These are phyloP conservation scores for Sarcophaga rosellei DNA, from an alignment of 2,888 invertebrate species.

Conservation along the genomic window DNA sequence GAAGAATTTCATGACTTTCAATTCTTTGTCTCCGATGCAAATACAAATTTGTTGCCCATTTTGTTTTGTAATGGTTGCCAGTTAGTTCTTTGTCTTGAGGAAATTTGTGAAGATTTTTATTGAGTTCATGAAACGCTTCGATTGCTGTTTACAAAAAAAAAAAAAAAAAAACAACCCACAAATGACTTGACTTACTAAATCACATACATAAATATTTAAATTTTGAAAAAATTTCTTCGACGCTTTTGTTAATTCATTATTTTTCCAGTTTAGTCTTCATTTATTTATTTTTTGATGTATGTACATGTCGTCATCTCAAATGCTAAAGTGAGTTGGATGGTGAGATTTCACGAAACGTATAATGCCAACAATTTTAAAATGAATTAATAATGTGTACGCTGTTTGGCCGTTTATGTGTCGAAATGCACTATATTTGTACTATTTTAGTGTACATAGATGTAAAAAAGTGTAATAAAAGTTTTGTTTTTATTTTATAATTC, in stretches of 20 bases:
- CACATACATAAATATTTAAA: neutral
- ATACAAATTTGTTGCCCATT: neutral
- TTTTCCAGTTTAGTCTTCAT: neutral
- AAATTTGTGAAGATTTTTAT: conserved; percentile 16
- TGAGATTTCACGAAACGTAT: too few relatives aligned
- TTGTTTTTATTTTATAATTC: neutral
- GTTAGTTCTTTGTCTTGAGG: conserved; percentile 18
- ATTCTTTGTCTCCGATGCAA: conserved; percentile 2
- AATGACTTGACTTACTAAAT: neutral
- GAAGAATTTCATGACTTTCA: conserved; percentile 22
- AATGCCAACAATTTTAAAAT: too few relatives aligned
- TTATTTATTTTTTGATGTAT: too few relatives aligned
- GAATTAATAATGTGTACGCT: neutral
- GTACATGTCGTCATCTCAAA: too few relatives aligned
- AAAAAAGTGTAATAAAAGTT: neutral
- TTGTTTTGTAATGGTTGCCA: neutral
- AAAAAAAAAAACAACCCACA: neutral
- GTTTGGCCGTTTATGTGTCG: neutral
- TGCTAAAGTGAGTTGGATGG: too few relatives aligned
- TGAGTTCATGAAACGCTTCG: neutral
- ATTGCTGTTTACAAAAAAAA: neutral
- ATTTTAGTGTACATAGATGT: neutral
- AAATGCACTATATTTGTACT: neutral
- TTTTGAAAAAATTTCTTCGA: neutral
- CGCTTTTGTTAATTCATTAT: neutral